phyloP scores from a whole-genome alignment of 1,140 invertebrate species.

The Laupala kohalensis region DNA sequence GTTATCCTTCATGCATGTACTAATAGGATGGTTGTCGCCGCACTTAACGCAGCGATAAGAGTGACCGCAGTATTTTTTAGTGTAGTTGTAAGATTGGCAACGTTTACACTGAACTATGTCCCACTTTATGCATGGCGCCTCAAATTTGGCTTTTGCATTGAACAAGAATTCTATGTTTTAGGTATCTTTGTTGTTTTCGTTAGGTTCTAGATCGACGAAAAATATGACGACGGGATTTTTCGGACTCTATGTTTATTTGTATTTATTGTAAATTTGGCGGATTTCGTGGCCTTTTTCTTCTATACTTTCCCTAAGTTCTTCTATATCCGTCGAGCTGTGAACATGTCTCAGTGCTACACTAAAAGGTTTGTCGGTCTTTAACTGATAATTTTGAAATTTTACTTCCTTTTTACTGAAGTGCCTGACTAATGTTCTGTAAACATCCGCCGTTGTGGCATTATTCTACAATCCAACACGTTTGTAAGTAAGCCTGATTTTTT shows the following conservation, averaged over 20 bases:
- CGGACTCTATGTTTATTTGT: slow-evolving; percentile 16
- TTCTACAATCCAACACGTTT: no score
- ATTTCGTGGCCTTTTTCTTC: slow-evolving; percentile 12
- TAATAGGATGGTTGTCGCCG: no score
- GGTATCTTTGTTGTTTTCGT: slow-evolving; percentile 27
- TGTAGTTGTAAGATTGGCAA: slow-evolving; percentile 28
- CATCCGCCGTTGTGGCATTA: no score
- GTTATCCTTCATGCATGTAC: slow-evolving; percentile 22
- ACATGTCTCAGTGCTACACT: no score
- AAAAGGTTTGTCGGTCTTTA: no score
- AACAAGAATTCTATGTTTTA: slow-evolving; percentile 22
- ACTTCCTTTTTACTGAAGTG: no score
- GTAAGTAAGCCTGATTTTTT: no score
- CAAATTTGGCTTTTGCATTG: slow-evolving; percentile 21
- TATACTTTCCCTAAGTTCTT: no score
- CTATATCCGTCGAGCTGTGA: no score
- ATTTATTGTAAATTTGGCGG: slow-evolving; percentile 18
- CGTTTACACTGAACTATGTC: slow-evolving; percentile 24
- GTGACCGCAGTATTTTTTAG: slow-evolving; percentile 23
- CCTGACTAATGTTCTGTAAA: no score
- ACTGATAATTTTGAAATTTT: no score
- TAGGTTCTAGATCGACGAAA: slow-evolving; percentile 25
- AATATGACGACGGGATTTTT: slow-evolving; percentile 24
- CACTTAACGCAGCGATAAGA: slow-evolving; percentile 16
- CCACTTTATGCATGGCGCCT: slow-evolving; percentile 21